Evolutionary conservation across 2,113 vertebrate genomes (phyloP).

Genomic region (Campylorhamphus procurvoides): DNA sequence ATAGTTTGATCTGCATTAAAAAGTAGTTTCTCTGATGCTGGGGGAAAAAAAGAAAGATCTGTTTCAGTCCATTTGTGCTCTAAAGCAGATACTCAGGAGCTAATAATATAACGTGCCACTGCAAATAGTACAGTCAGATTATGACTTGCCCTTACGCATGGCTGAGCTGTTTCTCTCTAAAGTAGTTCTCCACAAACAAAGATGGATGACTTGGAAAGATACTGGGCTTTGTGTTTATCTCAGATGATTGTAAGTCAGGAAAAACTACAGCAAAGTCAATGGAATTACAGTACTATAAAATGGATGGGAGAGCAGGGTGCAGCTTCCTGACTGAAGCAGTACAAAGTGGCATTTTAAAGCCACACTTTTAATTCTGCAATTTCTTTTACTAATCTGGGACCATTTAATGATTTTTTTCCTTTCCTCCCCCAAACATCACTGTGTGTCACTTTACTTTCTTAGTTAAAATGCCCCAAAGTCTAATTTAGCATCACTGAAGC

Average conservation of each 20-base stretch:
- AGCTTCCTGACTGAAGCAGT: neutral
- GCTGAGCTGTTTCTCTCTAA: slow-evolving; percentile 7
- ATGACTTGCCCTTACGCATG: neutral
- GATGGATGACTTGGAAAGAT: slow-evolving; percentile 41
- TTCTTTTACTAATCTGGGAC: neutral
- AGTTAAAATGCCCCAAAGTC: neutral
- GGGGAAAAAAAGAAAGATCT: rapidly evolving
- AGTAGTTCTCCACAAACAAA: slow-evolving; percentile 1
- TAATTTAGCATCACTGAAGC: neutral
- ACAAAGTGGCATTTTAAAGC: neutral
- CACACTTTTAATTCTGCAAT: neutral
- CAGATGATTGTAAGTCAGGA: neutral
- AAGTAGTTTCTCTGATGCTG: neutral
- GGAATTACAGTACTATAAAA: neutral
- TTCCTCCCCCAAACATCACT: neutral
- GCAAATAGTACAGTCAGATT: neutral
- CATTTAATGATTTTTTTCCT: neutral
- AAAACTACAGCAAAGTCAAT: neutral
- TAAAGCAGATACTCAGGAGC: neutral
- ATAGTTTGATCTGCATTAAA: neutral
- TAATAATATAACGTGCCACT: neutral
- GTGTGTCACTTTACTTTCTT: neutral
- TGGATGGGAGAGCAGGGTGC: neutral
- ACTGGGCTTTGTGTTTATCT: neutral
- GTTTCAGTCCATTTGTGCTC: slow-evolving; percentile 5